These are phyloP conservation scores for Chaenogobius annularis DNA, from an alignment of 2,113 vertebrate genomes.

Conservation along the genomic window DNA sequence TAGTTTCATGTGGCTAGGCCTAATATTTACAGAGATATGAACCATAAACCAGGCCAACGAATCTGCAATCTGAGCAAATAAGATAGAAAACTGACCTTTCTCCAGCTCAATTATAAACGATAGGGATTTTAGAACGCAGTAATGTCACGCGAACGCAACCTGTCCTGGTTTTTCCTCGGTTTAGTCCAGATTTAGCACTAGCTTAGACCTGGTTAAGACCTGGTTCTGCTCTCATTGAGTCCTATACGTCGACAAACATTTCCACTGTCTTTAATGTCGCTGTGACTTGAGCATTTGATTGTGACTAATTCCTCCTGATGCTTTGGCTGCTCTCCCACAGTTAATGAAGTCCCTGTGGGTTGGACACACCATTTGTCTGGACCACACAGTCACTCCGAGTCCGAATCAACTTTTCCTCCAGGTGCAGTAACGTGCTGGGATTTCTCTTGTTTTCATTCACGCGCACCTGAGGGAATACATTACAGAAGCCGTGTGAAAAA, in stretches of 20 bases:
- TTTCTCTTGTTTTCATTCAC: slow-evolving; percentile 32
- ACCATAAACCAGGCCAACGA: too few relatives aligned
- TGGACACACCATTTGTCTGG: slow-evolving; percentile 6
- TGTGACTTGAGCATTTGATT: slow-evolving; percentile 3
- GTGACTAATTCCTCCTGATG: slow-evolving; percentile 25
- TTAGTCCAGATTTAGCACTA: too few relatives aligned
- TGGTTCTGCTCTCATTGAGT: neutral
- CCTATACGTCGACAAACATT: neutral
- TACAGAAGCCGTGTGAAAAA: slow-evolving; percentile 10
- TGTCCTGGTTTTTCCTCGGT: too few relatives aligned
- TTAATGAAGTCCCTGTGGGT: slow-evolving; percentile 7
- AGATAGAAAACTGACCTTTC: too few relatives aligned
- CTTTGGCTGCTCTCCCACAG: slow-evolving; percentile 19
- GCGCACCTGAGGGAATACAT: slow-evolving; percentile 29
- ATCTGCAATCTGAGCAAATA: too few relatives aligned
- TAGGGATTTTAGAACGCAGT: too few relatives aligned
- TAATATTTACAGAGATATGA: too few relatives aligned
- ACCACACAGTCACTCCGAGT: slow-evolving; percentile 29
- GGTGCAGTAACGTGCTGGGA: slow-evolving; percentile 30
- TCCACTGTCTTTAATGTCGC: neutral
- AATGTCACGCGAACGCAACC: neutral
- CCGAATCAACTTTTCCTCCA: slow-evolving; percentile 33
- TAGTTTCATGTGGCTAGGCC: too few relatives aligned
- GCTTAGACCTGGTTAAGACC: too few relatives aligned
- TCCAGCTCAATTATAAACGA: too few relatives aligned